Evolutionary conservation across 2,888 invertebrate genomes (phyloP), one percentile per base, ranked within the genome.

Genomic region (Thereva nobilitata): DNA sequence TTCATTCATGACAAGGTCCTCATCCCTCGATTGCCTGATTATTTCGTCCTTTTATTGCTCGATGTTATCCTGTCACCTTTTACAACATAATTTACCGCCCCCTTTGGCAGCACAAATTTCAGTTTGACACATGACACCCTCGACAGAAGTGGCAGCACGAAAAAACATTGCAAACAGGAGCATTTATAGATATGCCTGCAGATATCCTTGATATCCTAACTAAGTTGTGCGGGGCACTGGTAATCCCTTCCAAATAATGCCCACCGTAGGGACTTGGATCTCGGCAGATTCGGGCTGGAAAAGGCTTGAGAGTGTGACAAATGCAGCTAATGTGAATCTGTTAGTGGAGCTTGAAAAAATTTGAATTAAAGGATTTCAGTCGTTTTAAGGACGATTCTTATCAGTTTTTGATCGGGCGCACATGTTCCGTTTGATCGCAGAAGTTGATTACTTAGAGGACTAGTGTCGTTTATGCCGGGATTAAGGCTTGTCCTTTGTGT

Each of bases 71-170:
- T 4, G 7, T 7, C 49, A 23, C 42, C 50, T 50, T 59, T 61
- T 61, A 61, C 41, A 61, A 35, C 61, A 61, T 61, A 61, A 61
- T 61, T 61, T 61, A 23, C 50, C 42, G 41, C 50, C 50, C 49
- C 50, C 50, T 37, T 34, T 23, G 23, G 23, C 53, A n/a, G 41
- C 9, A 50, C 40, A 61, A 59, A 61, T 61, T 61, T 41, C 50
- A 61, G 50, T 61, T 61, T 61, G 61, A 61, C 61, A 61, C 61
- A 61, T 61, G 61, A 61, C 61, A 61, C 61, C 61, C 61, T 61
- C 61, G 50, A 50, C 61, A 50, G 41, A 41, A 44, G 61, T 50
- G 61, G 40, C 41, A 61, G 50, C 50, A 41, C 23, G 38, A 61
- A 41, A 50, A 61, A 50, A 61, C 50, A 61, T 42, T 10, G 40